A percentile compares a stretch with the other conserved stretches of the same genome.
Conservation (phyloP, 2,113 vertebrate genomes). For the Eptesicus fuscus region DNA sequence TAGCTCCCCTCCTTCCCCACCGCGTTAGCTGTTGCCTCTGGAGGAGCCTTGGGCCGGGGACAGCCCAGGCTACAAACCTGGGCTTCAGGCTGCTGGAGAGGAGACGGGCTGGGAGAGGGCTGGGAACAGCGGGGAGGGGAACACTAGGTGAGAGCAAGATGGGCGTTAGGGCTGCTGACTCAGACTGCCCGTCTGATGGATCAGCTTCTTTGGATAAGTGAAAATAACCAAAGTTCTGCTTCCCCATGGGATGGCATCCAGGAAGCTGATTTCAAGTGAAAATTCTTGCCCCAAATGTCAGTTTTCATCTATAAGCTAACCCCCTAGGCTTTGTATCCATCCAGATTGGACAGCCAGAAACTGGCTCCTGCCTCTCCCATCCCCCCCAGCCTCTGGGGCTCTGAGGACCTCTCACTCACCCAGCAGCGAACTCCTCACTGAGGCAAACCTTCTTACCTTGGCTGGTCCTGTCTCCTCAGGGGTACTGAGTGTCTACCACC, state of each 20-base stretch:
- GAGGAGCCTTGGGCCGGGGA: not conserved
- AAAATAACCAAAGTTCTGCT: not conserved
- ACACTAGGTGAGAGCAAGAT: not conserved
- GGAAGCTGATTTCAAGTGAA: constrained; percentile 28
- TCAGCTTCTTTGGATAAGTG: not conserved
- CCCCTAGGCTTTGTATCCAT: not conserved
- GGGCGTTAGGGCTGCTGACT: not conserved
- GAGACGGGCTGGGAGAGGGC: not conserved
- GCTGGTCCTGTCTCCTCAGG: constrained; percentile 28
- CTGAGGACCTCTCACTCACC: not conserved
- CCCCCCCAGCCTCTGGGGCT: not conserved
- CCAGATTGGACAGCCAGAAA: not conserved
- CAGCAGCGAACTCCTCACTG: not conserved
- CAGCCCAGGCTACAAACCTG: not conserved
- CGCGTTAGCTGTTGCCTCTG: not conserved
- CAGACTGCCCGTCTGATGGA: not conserved
- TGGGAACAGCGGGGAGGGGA: not conserved
- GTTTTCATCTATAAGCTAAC: not conserved
- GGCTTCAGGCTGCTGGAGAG: not conserved
- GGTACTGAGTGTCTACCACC: not conserved
- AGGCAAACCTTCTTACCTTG: not conserved
- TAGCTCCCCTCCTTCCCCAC: not conserved
- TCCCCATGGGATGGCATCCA: not conserved
- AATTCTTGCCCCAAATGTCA: not conserved
- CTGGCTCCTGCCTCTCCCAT: not conserved